Base-by-base conservation (phyloP, 2,888 invertebrate species). In the Leptogaster cylindrica region DNA sequence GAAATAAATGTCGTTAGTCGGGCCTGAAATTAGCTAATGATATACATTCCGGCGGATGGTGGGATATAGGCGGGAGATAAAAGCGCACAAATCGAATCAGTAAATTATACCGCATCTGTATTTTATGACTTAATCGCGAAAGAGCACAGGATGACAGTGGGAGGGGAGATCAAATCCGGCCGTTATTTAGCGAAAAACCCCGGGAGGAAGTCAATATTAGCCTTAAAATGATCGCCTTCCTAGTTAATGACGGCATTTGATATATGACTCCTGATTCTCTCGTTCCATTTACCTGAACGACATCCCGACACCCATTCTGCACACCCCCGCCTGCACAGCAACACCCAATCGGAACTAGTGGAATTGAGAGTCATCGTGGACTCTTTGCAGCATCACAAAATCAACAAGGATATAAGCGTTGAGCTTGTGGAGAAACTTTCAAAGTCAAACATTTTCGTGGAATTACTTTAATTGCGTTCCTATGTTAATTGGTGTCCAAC, bases 1-100 rank as follows among this genome's bases (percentile, higher is more conserved):
- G 65, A 70, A 70, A 67, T 68, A 70, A 70, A 67, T 70, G 70
- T 70, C 70, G 70, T 70, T 70, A 70, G 70, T 67, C 70, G 70
- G 50, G 48, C 70, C 61, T 68, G 65, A 70, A 70, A 70, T 70
- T 70, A 70, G 67, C 67, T 67, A 70, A 68, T 68, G 70, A 70
- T 70, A 70, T 68, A 70, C 68, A 67, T 65, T 65, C 66, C 46
- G 20, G 39, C 33, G 33, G 16, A 18, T n/a, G 3, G 36, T 39
- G 10, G 51, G 12, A 27, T 18, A 7, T 7, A 18, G 10, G 18
- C 16, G 18, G 41, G 48, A 52, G 23, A 52, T 39, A 50, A 41
- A 63, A 51, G 63, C 28, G 12, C 20, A 63, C 28, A 64, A 68
- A 70, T 70, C 70, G 70, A 70, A 70, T 70, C 68, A 65, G 41